Evolutionary conservation across 2,888 invertebrate genomes (phyloP).

Genomic region (Pheosia gnoma): DNA sequence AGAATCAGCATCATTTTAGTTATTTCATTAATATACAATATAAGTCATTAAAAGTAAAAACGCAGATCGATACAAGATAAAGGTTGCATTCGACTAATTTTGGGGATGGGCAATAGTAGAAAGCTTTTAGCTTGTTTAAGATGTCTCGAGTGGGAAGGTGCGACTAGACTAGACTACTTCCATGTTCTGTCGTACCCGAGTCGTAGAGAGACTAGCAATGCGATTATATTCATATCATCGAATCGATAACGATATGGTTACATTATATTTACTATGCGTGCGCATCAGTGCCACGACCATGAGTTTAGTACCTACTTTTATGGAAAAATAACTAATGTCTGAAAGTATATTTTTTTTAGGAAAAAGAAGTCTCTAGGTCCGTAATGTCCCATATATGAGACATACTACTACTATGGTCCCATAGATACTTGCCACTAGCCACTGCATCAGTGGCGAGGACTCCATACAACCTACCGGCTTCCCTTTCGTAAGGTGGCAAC

Average conservation of each 20-base stretch:
- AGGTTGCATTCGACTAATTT: constrained; percentile 11
- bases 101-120: neutral
- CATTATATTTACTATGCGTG: constrained; percentile 14
- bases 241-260: constrained; percentile 18
- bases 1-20: constrained; percentile 31
- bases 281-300: neutral
- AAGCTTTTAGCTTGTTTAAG: constrained; percentile 2
- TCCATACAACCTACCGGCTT: too few relatives aligned
- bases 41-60: neutral
- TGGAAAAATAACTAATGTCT: neutral
- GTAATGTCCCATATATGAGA: too few relatives aligned
- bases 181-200: constrained; percentile 24
- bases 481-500: too few relatives aligned
- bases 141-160: constrained; percentile 10
- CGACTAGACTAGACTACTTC: constrained; percentile 20
- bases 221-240: constrained; percentile 30
- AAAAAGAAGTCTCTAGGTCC: too few relatives aligned
- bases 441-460: too few relatives aligned
- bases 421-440: too few relatives aligned
- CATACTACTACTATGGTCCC: too few relatives aligned
- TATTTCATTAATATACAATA: neutral
- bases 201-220: constrained; percentile 32
- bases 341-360: too few relatives aligned
- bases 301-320: neutral
- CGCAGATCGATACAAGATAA: constrained; percentile 21